A percentile compares a stretch with the other conserved stretches of the same genome.
Evolutionary conservation across 2,888 invertebrate genomes (phyloP).

Genomic region (Oscheius onirici): DNA sequence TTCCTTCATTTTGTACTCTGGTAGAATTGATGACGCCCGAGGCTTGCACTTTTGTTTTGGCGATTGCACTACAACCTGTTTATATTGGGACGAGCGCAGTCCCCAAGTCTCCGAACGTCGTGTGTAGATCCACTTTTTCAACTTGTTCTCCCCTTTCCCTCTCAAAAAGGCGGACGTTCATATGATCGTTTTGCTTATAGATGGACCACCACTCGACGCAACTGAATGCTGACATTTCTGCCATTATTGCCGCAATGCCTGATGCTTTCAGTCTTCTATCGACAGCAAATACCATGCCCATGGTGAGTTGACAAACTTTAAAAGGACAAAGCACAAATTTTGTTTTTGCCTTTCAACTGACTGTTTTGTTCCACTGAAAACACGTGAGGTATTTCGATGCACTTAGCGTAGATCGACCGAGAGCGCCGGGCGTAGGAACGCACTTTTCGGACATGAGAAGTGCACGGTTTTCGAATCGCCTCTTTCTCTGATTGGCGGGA

Average conservation of each 20-base stretch:
- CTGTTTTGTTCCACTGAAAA: neutral
- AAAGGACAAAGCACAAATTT: neutral
- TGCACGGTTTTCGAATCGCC: conserved; percentile 3
- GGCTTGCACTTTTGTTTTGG: conserved; percentile 30
- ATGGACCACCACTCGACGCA: conserved; percentile 22
- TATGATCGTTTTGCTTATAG: neutral
- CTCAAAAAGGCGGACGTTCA: neutral
- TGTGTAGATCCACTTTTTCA: conserved; percentile 28
- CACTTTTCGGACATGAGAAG: conserved; percentile 18
- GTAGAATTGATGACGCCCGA: conserved; percentile 23
- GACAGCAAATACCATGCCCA: conserved; percentile 5
- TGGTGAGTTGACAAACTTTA: conserved; percentile 1
- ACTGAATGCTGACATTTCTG: conserved; percentile 12
- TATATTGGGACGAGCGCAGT: conserved; percentile 28
- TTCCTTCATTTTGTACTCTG: conserved; percentile 10
- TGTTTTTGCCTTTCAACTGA: conserved; percentile 1
- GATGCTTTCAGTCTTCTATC: conserved; percentile 19
- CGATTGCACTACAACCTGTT: conserved; percentile 32
- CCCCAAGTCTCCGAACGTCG: conserved; percentile 19
- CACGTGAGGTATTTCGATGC: neutral
- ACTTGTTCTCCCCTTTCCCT: conserved; percentile 10
- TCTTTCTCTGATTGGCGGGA: neutral
- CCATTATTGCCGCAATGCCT: conserved; percentile 23
- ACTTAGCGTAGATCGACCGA: conserved; percentile 14
- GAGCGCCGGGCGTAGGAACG: neutral